Conservation (phyloP, 2,113 vertebrate species). For the Scomber japonicus region DNA sequence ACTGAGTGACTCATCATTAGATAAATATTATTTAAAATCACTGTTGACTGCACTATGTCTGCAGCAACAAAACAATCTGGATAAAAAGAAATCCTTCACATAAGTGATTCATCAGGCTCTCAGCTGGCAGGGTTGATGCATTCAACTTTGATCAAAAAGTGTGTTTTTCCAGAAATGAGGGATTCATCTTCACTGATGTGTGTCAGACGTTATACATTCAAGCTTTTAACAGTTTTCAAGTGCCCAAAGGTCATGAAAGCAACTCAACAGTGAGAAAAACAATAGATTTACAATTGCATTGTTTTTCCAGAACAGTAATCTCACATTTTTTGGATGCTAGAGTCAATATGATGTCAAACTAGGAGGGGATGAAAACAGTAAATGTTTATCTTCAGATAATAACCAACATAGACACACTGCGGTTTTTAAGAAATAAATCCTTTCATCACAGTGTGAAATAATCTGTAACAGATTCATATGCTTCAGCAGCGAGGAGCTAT, state of each 20-base stretch:
- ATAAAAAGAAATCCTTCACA: background rate
- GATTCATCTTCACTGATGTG: constrained; percentile 11
- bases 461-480: background rate
- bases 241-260: background rate
- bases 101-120: background rate
- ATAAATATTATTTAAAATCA: constrained; percentile 5
- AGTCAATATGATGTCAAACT: no score
- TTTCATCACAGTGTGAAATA: background rate
- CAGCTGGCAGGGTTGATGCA: background rate
- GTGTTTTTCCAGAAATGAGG: background rate
- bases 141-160: background rate
- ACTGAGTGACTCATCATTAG: constrained; percentile 4
- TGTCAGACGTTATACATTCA: background rate
- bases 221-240: background rate
- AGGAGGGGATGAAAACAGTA: no score
- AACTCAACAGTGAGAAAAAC: constrained; percentile 1
- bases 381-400: no score
- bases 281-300: background rate
- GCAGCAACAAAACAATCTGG: background rate
- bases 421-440: background rate
- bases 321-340: no score
- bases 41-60: background rate
- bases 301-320: constrained; percentile 2
- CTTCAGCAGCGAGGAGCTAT: background rate
- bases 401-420: no score